Evolutionary conservation across 2,113 vertebrate species (phyloP).

Genomic region (Mastomys coucha): DNA sequence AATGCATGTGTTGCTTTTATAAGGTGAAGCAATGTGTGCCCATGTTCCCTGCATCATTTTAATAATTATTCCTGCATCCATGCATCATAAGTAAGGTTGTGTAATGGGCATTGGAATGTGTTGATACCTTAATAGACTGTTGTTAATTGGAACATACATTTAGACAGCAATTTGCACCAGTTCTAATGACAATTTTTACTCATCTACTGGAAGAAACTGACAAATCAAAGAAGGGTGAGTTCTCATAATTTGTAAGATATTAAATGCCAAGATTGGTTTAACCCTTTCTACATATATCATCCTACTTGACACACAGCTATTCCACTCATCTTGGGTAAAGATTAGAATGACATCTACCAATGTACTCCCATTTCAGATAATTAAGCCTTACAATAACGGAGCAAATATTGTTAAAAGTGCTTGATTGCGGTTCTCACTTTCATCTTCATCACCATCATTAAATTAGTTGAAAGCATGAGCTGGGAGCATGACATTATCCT

Average conservation of each 20-base stretch:
- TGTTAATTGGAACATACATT: slow-evolving; percentile 79
- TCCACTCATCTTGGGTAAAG: slow-evolving; percentile 59
- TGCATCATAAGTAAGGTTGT: slow-evolving; percentile 59
- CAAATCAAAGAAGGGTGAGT: slow-evolving; percentile 66
- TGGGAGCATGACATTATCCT: neutral
- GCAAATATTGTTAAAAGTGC: slow-evolving; percentile 70
- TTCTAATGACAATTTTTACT: slow-evolving; percentile 40
- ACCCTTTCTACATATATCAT: slow-evolving; percentile 59
- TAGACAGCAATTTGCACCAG: slow-evolving; percentile 68
- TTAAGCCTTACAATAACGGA: slow-evolving; percentile 36
- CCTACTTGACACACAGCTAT: slow-evolving; percentile 68
- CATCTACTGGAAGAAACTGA: slow-evolving; percentile 68
- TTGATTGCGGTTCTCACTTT: slow-evolving; percentile 50
- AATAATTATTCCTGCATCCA: slow-evolving; percentile 62
- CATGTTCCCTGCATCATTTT: slow-evolving; percentile 62
- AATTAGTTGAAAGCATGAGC: slow-evolving; percentile 58
- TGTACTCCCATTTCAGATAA: slow-evolving; percentile 64
- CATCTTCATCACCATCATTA: slow-evolving; percentile 60
- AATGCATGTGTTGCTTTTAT: slow-evolving; percentile 50
- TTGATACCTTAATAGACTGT: slow-evolving; percentile 80
- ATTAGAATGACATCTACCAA: slow-evolving; percentile 65
- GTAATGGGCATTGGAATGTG: slow-evolving; percentile 71
- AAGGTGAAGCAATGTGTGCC: slow-evolving; percentile 51
- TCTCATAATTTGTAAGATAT: slow-evolving; percentile 71
- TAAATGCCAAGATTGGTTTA: slow-evolving; percentile 75